Evolutionary conservation across 2,113 vertebrate genomes (phyloP).

Genomic region (Mus spicilegus): DNA sequence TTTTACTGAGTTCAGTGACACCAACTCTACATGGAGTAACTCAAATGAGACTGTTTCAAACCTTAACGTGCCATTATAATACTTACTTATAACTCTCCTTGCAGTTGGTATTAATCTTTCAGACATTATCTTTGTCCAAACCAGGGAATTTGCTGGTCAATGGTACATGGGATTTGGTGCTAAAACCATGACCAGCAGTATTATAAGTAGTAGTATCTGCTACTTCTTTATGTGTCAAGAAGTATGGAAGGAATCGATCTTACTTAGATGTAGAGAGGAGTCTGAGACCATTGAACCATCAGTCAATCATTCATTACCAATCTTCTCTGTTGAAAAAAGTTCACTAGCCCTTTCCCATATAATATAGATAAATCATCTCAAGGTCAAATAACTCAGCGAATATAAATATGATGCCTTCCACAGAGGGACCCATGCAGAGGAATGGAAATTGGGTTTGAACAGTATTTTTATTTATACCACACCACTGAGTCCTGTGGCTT

Average conservation of each 20-base stretch:
- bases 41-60: conserved; percentile 26
- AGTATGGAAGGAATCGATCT: background rate
- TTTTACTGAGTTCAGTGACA: background rate
- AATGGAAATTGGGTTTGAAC: background rate
- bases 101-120: background rate
- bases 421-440: background rate
- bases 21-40: background rate
- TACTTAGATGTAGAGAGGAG: background rate
- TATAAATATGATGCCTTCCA: background rate
- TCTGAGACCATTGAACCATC: background rate
- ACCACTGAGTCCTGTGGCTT: background rate
- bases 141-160: background rate
- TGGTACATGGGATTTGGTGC: background rate
- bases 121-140: background rate
- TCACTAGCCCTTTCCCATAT: background rate
- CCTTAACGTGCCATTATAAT: background rate
- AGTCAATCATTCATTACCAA: background rate
- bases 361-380: background rate
- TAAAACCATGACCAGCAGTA: background rate
- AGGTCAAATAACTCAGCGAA: background rate
- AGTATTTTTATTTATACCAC: background rate
- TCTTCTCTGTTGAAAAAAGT: background rate
- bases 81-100: background rate
- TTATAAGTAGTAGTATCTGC: background rate
- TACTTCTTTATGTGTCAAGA: background rate